Evolutionary conservation across 2,113 vertebrate species (phyloP), one percentile per base, ranked within the genome.

Genomic region (Candoia aspera): DNA sequence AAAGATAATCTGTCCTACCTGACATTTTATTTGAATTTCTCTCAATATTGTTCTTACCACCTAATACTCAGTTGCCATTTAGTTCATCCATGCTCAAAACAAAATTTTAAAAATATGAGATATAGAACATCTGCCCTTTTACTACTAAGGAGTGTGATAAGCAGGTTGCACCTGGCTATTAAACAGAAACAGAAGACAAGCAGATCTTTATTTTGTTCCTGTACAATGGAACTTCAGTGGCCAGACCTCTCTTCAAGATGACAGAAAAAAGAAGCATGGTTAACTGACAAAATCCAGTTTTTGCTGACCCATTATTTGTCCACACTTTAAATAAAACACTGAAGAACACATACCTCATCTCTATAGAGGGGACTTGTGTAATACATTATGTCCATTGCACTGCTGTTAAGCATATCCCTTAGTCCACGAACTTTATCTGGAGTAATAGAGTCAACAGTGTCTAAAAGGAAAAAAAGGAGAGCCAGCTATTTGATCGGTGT

Each of bases 351-450:
- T 59, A 99, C 99, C 96, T 99, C 99, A 86, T 99, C 99, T 92
- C 99, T 98, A 94, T 99, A 99, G 9, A 99, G 98, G 1, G 99
- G 99, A 57, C 99, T 99, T 79, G 99, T 99, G 83, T 99, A 99
- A 96, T 99, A 99, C 99, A 99, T 99, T 96, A 99, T 99, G 96
- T 99, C 99, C 99, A 99, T 99, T 2, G 99, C 99, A 9, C 99
- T 99, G 97, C 99, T 99, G 98, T 99, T 99, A 87, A 99, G 97
- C 95, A 99, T 98, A 64, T 99, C 99, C 96, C 99, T 97, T 55
- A 99, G 97, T 23, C 99, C 99, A 92, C 99, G 97, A n/a, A 99
- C 98, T 96, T 99, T 99, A 94, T 99, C 99, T 21, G 99, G 99
- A 13, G 99, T 99, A 94, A 99, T 99, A 62, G 99, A 99, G 96